Base-by-base conservation (phyloP, 64 coral and sea anemone genomes). In the Actinia tenebrosa region DNA sequence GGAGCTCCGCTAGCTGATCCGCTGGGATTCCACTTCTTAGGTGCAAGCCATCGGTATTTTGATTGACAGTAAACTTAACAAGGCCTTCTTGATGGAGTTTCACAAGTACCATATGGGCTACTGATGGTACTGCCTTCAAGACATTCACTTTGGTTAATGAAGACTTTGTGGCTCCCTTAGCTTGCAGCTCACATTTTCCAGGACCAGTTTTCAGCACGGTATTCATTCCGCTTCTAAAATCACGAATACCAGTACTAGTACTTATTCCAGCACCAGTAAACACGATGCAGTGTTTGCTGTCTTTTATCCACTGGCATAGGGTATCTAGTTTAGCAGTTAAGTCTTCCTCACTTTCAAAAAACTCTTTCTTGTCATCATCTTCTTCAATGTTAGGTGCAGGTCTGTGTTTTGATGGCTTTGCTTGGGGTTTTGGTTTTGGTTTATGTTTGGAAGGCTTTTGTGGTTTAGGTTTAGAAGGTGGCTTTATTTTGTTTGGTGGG, bases 241-340 rank as follows among this genome's bases (percentile, higher is more conserved):
- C 93, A 47, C 89, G 89, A 23, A 95, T 95, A 15, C 93, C 93
- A 77, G 93, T 87, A 44, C 89, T 95, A 45, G 93, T 95, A 43
- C 93, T 95, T 22, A 95, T 91, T 2, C 93, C 93, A 19, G 93
- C 93, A 84, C 93, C 93, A 63, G 94, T 95, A 45, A 95, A 95
- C 7, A 92, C 87, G 53, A 95, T 92, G n/a, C 90, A 95, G 68
- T 95, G 85, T 7, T 75, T 81, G 77, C 94, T 95, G 26, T 90
- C 93, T 56, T 86, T 91, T 3, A 95, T 80, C 93, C 93, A 95
- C 56, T 91, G 77, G 53, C 71, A 87, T 54, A 95, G 83, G 77
- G 78, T 80, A n/a, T 81, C 72, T 7, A 95, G 77, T 63, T 95
- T 95, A 52, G 86, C 84, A 53, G 80, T 84, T 61, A 91, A 86